Evolutionary conservation across 2,888 invertebrate genomes (phyloP), one percentile per base, ranked within the genome.

Genomic region (Periphyllus acericola): DNA sequence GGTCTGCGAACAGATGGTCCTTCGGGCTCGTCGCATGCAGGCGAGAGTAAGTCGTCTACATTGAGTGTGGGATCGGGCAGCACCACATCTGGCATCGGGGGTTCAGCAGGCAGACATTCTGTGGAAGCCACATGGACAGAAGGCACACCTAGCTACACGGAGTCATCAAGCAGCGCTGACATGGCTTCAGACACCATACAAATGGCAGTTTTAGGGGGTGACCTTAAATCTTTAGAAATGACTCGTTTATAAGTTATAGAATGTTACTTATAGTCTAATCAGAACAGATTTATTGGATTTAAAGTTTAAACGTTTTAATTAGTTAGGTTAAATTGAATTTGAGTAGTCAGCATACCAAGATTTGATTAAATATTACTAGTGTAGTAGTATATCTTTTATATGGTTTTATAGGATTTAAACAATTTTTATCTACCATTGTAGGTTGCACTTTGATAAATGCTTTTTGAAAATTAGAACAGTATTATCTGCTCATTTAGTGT

Each of bases 81-180:
- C 89, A 93, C 93, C 90, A 93, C 93, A 87, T 92, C 93, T 32
- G 93, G 93, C 36, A 92, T 93, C 52, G 92, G 92, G 91, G 94
- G 90, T 32, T 91, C 91, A 52, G 95, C 96, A 80, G 96, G 96
- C 78, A 95, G 96, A 88, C 96, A 97, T 92, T 96, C 96, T 72
- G 96, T 96, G 14, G 98, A 98, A 71, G 98, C 98, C n/a, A 98
- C 98, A 75, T 98, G 98, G 96, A 98, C 98, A 80, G 98, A 98
- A 93, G 98, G 98, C 91, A 98, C 98, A 90, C 98, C 98, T 89
- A 98, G 98, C 92, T 98, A 97, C 93, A 98, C 98, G 71, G 97
- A 98, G 92, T 98, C 98, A 91, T 98, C 98, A 92, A 97, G 97
- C 92, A 96, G 96, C 93, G 95, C 95, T 90, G 96, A 97, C 92